phyloP scores from a whole-genome alignment of 2,888 invertebrate genomes.

The Napeogenes sylphis region DNA sequence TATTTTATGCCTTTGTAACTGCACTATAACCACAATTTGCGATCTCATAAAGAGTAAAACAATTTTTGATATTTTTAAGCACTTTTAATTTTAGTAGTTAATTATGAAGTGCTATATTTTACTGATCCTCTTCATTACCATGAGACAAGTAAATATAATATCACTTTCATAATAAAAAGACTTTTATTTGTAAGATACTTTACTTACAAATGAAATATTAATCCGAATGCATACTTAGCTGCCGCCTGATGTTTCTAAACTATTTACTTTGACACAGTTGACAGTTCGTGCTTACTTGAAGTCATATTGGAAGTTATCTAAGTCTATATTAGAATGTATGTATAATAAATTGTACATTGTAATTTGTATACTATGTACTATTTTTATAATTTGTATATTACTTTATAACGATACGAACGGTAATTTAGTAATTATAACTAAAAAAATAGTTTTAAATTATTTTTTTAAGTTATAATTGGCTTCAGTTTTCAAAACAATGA shows the following conservation, averaged over 20 bases:
- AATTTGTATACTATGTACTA: too few species aligned
- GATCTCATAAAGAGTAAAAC: background rate
- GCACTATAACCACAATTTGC: conserved; percentile 3
- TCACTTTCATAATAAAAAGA: too few species aligned
- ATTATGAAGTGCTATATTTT: too few species aligned
- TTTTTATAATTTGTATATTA: too few species aligned
- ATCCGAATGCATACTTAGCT: conserved; percentile 1
- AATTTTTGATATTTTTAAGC: conserved; percentile 1
- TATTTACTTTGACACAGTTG: conserved; percentile 6
- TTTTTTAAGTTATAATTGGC: too few species aligned
- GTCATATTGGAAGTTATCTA: conserved; percentile 14
- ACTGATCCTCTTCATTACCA: too few species aligned
- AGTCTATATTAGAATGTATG: conserved; percentile 6
- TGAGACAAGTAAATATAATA: too few species aligned
- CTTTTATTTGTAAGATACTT: background rate
- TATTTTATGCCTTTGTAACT: background rate
- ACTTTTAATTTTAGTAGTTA: background rate
- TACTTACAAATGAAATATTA: background rate
- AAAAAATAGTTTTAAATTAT: too few species aligned
- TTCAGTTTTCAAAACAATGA: too few species aligned
- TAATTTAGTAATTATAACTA: too few species aligned
- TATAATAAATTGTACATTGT: too few species aligned
- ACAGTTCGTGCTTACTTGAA: conserved; percentile 11
- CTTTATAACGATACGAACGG: too few species aligned
- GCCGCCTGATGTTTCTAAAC: conserved; percentile 2